phyloP scores from a whole-genome alignment of 2,888 invertebrate genomes.

The Ramazzottius varieornatus region DNA sequence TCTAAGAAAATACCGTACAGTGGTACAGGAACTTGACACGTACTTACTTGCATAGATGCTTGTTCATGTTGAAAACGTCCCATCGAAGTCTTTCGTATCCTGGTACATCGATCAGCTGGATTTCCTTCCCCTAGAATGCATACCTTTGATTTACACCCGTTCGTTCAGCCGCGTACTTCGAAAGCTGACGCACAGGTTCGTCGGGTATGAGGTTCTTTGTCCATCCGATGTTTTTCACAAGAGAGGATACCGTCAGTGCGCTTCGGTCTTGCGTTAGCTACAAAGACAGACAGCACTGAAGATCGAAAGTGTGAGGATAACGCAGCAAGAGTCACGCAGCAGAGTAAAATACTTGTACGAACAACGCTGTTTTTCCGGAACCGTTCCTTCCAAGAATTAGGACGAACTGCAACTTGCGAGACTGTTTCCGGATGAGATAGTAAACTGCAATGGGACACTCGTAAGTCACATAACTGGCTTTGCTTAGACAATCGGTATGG shows the following conservation, averaged over 20 bases:
- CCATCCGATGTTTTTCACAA: background rate
- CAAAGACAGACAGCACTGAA: background rate
- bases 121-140: background rate
- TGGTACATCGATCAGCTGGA: background rate
- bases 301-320: background rate
- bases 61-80: background rate
- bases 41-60: background rate
- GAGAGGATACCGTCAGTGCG: background rate
- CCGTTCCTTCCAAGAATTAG: background rate
- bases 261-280: background rate
- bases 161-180: no score
- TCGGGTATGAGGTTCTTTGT: background rate
- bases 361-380: slow-evolving; percentile 2
- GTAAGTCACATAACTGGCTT: no score
- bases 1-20: background rate
- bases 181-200: background rate
- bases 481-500: no score
- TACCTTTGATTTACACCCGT: no score
- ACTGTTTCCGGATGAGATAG: background rate
- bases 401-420: background rate
- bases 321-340: background rate
- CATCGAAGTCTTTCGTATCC: background rate
- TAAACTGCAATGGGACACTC: background rate
- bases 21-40: background rate
- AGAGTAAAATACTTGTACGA: background rate